Evolutionary conservation across 2,113 vertebrate species (phyloP).

Genomic region (Leucosticte australis): DNA sequence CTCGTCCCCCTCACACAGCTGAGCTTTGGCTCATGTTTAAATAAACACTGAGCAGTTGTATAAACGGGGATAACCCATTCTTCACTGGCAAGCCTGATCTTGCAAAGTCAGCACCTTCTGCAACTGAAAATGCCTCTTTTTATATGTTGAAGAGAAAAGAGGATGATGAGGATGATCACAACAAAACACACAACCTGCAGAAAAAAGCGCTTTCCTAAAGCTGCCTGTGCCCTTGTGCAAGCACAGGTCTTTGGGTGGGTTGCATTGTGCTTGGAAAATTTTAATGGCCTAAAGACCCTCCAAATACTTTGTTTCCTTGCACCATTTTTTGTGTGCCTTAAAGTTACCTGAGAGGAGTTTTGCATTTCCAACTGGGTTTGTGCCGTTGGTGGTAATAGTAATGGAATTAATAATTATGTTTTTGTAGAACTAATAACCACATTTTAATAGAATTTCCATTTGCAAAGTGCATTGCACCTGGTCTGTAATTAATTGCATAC

Average conservation of each 20-base stretch:
- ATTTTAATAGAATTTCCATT: neutral
- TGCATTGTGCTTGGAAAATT: neutral
- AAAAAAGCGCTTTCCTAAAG: neutral
- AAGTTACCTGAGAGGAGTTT: neutral
- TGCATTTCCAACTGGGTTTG: neutral
- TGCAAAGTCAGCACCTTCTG: neutral
- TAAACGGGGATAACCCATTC: neutral
- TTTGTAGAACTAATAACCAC: neutral
- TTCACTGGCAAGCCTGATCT: neutral
- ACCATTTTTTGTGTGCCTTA: neutral
- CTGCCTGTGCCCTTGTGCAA: too few species aligned
- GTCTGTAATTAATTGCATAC: neutral
- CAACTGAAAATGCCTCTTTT: neutral
- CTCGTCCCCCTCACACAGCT: neutral
- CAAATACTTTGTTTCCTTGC: neutral
- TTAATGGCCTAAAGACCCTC: neutral
- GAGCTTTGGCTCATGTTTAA: neutral
- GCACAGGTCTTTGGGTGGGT: neutral
- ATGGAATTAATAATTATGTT: neutral
- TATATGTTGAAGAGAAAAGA: neutral
- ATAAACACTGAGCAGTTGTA: neutral
- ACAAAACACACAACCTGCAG: neutral
- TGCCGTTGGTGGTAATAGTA: neutral
- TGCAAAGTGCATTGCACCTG: neutral
- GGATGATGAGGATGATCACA: neutral